These are phyloP conservation scores for Oikopleura dioica DNA, from an alignment of 23 tunicate species.

Conservation along the genomic window DNA sequence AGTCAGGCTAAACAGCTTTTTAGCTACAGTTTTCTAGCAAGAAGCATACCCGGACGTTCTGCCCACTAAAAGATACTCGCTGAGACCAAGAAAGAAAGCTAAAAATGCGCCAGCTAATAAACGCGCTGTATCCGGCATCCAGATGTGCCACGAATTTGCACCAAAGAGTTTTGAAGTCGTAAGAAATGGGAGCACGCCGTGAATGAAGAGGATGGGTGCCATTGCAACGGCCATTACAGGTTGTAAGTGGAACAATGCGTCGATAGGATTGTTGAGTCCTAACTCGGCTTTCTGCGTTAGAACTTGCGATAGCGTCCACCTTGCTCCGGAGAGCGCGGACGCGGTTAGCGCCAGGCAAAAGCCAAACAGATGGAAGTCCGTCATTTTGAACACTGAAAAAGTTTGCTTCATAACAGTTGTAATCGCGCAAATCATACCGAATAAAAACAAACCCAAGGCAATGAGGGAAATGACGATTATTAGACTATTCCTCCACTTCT, in stretches of 20 bases:
- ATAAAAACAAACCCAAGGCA: background rate
- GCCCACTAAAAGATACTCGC: background rate
- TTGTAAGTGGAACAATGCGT: background rate
- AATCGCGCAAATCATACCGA: background rate
- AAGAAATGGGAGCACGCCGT: background rate
- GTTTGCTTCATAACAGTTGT: background rate
- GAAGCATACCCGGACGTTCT: background rate
- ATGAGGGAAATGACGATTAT: background rate
- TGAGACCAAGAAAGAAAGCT: background rate
- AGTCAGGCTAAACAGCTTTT: background rate
- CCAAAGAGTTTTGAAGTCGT: background rate
- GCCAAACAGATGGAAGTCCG: background rate
- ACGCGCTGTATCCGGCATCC: background rate
- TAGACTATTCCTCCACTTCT: background rate
- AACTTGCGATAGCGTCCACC: constrained; percentile 9
- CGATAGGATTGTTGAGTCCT: background rate
- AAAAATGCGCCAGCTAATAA: background rate
- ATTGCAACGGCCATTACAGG: background rate
- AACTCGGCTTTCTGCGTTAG: background rate
- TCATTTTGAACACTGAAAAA: constrained; percentile 13
- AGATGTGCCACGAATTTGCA: too few species aligned
- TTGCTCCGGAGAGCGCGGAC: background rate
- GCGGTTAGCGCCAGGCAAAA: background rate
- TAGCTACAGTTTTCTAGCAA: too few species aligned
- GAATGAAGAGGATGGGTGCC: background rate